These are phyloP conservation scores for Thysanoteuthis rhombus DNA, from an alignment of 2,888 invertebrate species.

Conservation along the genomic window DNA sequence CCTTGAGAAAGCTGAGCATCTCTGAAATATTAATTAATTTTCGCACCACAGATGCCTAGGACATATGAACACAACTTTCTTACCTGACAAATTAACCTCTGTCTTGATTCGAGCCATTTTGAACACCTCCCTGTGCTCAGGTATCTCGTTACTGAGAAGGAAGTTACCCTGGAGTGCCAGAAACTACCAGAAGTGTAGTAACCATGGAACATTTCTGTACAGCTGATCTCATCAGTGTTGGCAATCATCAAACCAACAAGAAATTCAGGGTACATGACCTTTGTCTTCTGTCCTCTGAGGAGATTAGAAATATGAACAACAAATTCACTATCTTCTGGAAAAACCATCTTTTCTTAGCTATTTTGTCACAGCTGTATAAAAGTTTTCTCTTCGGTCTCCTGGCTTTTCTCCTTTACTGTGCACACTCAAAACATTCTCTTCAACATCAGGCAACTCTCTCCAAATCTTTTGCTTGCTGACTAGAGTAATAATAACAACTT, in stretches of 20 bases:
- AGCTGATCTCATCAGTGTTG: not conserved
- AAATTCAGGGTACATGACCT: not conserved
- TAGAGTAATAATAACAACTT: not conserved
- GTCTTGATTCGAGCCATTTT: not conserved
- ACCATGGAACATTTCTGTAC: not conserved
- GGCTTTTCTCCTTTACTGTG: not conserved
- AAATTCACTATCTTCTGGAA: no score
- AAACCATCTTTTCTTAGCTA: not conserved
- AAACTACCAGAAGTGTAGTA: not conserved
- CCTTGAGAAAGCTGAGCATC: not conserved
- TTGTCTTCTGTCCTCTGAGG: not conserved
- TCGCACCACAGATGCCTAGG: not conserved
- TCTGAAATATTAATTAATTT: not conserved
- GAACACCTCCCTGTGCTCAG: not conserved
- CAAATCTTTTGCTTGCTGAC: not conserved
- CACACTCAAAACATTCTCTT: not conserved
- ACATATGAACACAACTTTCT: not conserved
- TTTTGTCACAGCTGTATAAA: not conserved
- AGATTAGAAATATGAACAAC: not conserved
- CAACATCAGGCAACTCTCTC: not conserved
- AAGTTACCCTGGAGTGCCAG: not conserved
- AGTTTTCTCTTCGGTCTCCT: not conserved
- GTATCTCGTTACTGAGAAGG: not conserved
- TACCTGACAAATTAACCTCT: conserved; percentile 12
- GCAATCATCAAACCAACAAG: not conserved